These are phyloP conservation scores for Dasysyrphus tricinctus DNA, from an alignment of 2,888 invertebrate species.

Conservation along the genomic window DNA sequence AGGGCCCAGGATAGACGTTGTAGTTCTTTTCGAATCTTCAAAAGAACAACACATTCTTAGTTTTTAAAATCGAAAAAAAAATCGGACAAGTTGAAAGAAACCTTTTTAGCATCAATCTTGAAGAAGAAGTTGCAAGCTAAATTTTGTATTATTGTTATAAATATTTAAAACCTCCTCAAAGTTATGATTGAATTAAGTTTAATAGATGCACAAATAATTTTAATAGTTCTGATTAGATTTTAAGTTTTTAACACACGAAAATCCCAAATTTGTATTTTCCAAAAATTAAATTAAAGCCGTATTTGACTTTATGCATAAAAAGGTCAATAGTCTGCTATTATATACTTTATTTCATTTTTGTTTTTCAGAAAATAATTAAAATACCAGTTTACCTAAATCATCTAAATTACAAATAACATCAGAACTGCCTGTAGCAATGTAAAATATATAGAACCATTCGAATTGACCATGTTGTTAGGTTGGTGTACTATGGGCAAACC, in stretches of 20 bases:
- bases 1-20: no score
- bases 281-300: background rate
- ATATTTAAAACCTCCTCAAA: no score
- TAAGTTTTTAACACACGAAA: background rate
- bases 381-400: conserved; percentile 36
- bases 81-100: no score
- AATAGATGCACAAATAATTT: no score
- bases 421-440: background rate
- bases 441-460: conserved; percentile 2
- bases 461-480: background rate
- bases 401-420: conserved; percentile 23
- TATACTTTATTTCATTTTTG: background rate
- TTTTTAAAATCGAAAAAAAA: no score
- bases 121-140: no score
- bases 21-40: no score
- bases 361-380: conserved; percentile 31
- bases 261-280: background rate
- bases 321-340: background rate
- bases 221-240: background rate
- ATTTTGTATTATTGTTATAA: no score
- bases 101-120: no score
- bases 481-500: background rate
- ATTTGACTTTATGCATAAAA: conserved; percentile 2
- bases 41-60: no score
- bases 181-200: no score